Evolutionary conservation across 2,888 invertebrate genomes (phyloP), one percentile per base, ranked within the genome.

Genomic region (Scrobipalpa atriplicella): DNA sequence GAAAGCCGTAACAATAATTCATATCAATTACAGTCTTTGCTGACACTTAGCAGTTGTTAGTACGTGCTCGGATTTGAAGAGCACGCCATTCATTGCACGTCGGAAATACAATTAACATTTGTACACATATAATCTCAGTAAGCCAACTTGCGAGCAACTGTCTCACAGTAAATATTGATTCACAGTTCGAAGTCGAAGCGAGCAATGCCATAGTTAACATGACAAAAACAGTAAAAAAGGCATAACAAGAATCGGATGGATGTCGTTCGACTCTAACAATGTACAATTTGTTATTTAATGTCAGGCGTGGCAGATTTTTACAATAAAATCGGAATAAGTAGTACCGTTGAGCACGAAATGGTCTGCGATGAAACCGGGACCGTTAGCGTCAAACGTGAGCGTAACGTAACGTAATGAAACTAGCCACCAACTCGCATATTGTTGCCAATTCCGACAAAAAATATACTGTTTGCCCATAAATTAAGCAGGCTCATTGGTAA

Each of bases 301-400:
- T 75, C 75, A 75, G 76, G 74, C 78, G 78, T 79, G 77, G 75
- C 77, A 79, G 76, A 80, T 81, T 84, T 84, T 82, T 78, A 81
- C 78, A 84, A 87, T 81, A 82, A 85, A 84, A 81, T 82, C 77
- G 77, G 79, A 84, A 82, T 84, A 80, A 81, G 78, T 76, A 77
- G 82, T 84, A 85, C 85, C 86, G 85, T 85, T 85, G 81, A 81
- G 75, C 80, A 81, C 80, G 79, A 78, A 80, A 76, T 83, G 82
- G 83, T 77, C 76, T 72, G 73, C 76, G 76, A 75, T 75, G 78
- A 81, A 78, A 79, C 72, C 72, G 68, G 71, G 75, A 86, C 89
- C 87, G 89, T 88, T 89, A 88, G 80, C 79, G 79, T 78, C 70
- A 80, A 79, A 85, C 87, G 87, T 87, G 86, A 86, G 84, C 83